A percentile compares a stretch with the other conserved stretches of the same genome.
phyloP scores from a whole-genome alignment of 2,888 invertebrate genomes.

The Synergus itoensis region DNA sequence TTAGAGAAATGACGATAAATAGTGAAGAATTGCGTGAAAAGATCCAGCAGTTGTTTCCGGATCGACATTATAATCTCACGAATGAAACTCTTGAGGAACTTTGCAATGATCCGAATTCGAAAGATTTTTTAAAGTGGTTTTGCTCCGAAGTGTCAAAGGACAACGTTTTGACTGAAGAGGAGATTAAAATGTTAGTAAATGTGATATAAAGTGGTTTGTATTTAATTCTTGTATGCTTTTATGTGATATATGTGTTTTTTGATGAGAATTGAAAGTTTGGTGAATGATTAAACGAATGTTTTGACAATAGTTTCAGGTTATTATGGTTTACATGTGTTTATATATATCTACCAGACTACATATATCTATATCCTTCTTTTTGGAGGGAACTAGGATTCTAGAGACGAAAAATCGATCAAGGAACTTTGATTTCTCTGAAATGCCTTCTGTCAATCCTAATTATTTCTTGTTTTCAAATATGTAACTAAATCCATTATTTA shows the following conservation, averaged over 20 bases:
- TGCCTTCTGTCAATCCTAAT: no score
- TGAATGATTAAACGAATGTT: background rate
- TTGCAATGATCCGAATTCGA: constrained; percentile 64
- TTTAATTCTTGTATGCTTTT: background rate
- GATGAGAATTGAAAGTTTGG: background rate
- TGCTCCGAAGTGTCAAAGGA: constrained; percentile 64
- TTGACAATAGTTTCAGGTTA: background rate
- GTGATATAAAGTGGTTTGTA: background rate
- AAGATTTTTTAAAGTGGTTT: constrained; percentile 74
- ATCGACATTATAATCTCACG: constrained; percentile 61
- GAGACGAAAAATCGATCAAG: background rate
- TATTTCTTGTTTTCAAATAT: background rate
- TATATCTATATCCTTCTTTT: background rate
- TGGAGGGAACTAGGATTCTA: background rate
- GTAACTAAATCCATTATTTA: background rate
- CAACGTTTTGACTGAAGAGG: constrained; percentile 69
- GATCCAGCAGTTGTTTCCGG: constrained; percentile 65
- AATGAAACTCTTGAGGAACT: constrained; percentile 65
- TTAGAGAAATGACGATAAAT: constrained; percentile 60
- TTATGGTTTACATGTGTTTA: background rate
- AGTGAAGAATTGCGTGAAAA: constrained; percentile 65
- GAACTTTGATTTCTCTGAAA: background rate
- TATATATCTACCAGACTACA: no score
- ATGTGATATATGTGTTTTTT: background rate
- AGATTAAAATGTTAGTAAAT: constrained; percentile 66